These are phyloP conservation scores for Ptychochromis oligacanthus DNA, from an alignment of 2,113 vertebrate species.

Conservation along the genomic window DNA sequence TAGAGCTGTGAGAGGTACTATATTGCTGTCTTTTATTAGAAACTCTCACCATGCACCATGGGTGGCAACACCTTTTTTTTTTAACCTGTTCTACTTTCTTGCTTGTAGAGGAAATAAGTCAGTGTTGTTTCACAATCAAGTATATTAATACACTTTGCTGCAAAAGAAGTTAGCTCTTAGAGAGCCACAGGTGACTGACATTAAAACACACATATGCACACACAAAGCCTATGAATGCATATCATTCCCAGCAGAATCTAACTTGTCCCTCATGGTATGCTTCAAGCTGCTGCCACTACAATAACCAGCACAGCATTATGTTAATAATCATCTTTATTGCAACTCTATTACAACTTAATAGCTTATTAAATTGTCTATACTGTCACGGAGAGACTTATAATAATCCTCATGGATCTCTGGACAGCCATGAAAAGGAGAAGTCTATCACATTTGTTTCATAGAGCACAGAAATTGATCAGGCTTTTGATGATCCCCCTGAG, in stretches of 20 bases:
- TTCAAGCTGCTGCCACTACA: constrained; percentile 46
- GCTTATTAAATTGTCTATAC: constrained; percentile 47
- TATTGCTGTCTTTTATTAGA: constrained; percentile 35
- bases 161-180: neutral
- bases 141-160: neutral
- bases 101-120: constrained; percentile 26
- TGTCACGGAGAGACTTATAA: constrained; percentile 32
- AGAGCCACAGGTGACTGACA: constrained; percentile 53
- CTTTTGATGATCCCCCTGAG: constrained; percentile 38
- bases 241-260: constrained; percentile 9
- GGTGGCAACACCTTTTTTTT: constrained; percentile 23
- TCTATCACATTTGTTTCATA: constrained; percentile 38
- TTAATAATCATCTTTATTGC: constrained; percentile 60
- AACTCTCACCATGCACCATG: constrained; percentile 7
- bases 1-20: constrained; percentile 15
- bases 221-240: neutral
- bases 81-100: neutral
- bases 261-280: constrained; percentile 8
- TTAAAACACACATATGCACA: neutral
- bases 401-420: constrained; percentile 32
- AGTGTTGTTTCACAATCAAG: constrained; percentile 15
- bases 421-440: constrained; percentile 26
- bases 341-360: constrained; percentile 41
- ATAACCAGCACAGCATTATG: constrained; percentile 38
- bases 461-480: constrained; percentile 28